Base-by-base conservation (phyloP, 2,888 invertebrate genomes). In the Pheosia tremula region DNA sequence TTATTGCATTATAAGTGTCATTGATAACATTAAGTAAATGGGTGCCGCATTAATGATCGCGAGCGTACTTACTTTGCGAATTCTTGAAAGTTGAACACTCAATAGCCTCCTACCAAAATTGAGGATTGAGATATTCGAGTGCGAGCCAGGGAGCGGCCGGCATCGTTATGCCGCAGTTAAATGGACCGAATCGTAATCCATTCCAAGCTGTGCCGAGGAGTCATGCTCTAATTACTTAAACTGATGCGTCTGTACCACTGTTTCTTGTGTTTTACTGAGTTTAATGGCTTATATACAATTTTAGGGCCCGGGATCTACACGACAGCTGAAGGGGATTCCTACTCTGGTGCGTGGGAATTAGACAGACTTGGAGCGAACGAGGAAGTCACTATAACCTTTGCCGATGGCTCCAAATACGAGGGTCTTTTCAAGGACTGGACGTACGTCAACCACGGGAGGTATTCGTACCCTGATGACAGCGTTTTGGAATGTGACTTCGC, bases 271-370 rank as follows among this genome's bases (percentile, higher is more conserved):
- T 70, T 64, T 61, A 66, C 59, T 24, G 52, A 63, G 39, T 58
- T 52, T 60, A 62, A 62, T 61, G 10, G 55, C 59, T 61, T 49
- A 53, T 63, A 52, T 64, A 62, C 60, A 38, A 53, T 73, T 67
- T 57, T 60, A 94, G 95, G 94, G 4, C 79, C 71, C 0, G 96
- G 96, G 8, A 81, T 84, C 10, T 96, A 96, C 71, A 90, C 75
- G 3, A 95, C 95, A 0, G 92, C 92, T 5, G 95, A 95, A 73
- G 95, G 94, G 0, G 95, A 96, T 71, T 75, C 74, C 0, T 96
- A 96, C 77, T 75, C 83, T 38, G 95, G 95, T 6, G 71, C 72
- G 3, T 96, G 96, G 96, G 90, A 93, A 0, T 79, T 85, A 10
- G 95, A 96, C 74, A 88, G 88, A 58, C 81, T 95, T 3, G 83